Conservation (phyloP, 2,797 vertebrate species). For the Mormyrops attenuatus region DNA sequence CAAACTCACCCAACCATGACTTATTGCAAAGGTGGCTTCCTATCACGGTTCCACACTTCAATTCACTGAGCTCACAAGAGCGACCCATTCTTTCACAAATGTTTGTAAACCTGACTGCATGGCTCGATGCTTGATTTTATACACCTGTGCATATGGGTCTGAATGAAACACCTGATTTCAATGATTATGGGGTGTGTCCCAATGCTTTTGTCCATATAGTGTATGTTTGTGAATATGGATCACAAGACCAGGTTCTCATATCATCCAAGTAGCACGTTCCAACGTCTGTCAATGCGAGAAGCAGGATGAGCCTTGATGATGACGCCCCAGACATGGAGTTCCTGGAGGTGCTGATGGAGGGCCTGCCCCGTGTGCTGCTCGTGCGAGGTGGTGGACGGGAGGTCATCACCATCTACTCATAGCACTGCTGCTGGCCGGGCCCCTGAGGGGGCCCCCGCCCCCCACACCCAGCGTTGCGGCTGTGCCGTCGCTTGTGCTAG, state of each 20-base stretch:
- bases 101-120: background rate
- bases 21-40: background rate
- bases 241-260: background rate
- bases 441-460: background rate
- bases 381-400: constrained; percentile 90
- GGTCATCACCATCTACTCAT: constrained; percentile 96
- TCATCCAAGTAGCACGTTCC: background rate
- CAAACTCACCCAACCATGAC: background rate
- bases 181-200: background rate
- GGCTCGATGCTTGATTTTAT: background rate
- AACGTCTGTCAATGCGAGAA: background rate
- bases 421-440: constrained; percentile 27
- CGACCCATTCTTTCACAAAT: background rate
- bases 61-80: background rate
- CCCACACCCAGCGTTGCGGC: background rate
- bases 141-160: background rate
- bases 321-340: constrained; percentile 86
- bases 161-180: background rate
- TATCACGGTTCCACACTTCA: background rate
- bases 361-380: constrained; percentile 78
- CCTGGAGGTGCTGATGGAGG: constrained; percentile 88
- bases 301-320: constrained; percentile 56
- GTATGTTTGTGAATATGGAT: background rate
- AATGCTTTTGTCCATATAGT: background rate
- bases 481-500: background rate